Percentiles rank a stretch among this genome's conserved stretches.
phyloP scores from a whole-genome alignment of 2,113 vertebrate genomes.

The Chiloscyllium plagiosum region DNA sequence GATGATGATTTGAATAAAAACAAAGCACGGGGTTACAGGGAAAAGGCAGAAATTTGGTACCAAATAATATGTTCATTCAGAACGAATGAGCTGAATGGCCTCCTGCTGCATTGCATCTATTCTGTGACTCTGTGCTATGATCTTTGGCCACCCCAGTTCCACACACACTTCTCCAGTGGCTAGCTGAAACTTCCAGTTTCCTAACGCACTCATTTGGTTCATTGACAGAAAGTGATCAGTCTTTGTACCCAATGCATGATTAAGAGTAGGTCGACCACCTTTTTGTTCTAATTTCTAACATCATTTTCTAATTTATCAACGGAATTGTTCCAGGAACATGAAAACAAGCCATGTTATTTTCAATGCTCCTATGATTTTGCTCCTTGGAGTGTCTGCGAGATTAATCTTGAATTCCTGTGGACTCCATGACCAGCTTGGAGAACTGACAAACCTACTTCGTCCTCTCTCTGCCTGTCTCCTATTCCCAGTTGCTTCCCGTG shows the following conservation, averaged over 20 bases:
- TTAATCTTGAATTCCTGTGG: background rate
- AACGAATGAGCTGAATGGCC: no score
- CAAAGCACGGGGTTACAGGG: no score
- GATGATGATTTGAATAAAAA: no score
- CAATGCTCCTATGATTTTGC: background rate
- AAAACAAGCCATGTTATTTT: background rate
- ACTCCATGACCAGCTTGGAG: background rate
- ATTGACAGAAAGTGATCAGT: background rate
- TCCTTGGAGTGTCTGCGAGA: background rate
- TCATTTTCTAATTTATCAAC: background rate
- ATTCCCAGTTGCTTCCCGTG: background rate
- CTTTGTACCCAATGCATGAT: background rate
- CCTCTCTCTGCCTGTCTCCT: background rate
- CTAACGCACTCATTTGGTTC: background rate
- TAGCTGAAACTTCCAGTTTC: background rate
- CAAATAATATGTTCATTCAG: no score
- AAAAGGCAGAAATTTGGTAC: no score
- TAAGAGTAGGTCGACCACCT: background rate
- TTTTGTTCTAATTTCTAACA: background rate
- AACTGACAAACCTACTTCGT: background rate
- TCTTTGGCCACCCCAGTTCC: background rate
- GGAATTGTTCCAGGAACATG: background rate
- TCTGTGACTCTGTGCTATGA: background rate
- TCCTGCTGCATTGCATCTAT: no score
- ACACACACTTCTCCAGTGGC: no score